Base-by-base conservation (phyloP, 2,113 vertebrate genomes). In the Eolophus roseicapilla region DNA sequence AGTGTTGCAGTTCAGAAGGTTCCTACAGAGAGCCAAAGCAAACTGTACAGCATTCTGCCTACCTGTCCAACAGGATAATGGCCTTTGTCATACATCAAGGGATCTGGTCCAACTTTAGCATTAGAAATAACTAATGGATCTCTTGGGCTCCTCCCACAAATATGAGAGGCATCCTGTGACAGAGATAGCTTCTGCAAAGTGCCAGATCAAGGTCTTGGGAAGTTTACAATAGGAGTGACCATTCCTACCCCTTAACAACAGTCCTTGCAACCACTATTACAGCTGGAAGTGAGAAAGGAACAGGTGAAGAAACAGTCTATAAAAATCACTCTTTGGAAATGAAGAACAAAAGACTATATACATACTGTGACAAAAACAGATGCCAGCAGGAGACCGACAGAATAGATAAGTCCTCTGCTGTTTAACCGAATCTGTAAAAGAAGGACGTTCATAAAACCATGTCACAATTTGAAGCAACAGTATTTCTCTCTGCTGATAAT, bases 401-500 rank as follows among this genome's bases (percentile, higher is more conserved):
- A 99, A 97, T 99, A 99, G 97, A 99, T 99, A 62, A 99, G 98
- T 23, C 99, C 99, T 98, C 99, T 99, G 95, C 99, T 99, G 97
- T 99, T 99, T 63, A 99, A 98, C 89, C 98, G 98, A 90, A 99
- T 99, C 99, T 99, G 86, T 19, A 96, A 97, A 92, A 91, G 92
- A 95, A 96, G 80, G 55, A 93, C 93, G 70, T 87, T 88, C n/a
- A 81, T 50, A 92, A 90, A 95, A 62, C 19, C 60, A 53, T 21
- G 63, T 95, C 71, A 97, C 53, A 86, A 49, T 82, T 86, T 70
- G 76, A 92, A 84, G n/a, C 46, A 83, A 77, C 59, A 50, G 8
- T 43, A 73, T 47, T 92, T 53, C 23, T 77, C 77, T 74, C 41
- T 68, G 75, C 14, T 78, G 41, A 2, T 68, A 46, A 31, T 52